Evolutionary conservation across 2,888 invertebrate species (phyloP).

Genomic region (Papilio elwesi): DNA sequence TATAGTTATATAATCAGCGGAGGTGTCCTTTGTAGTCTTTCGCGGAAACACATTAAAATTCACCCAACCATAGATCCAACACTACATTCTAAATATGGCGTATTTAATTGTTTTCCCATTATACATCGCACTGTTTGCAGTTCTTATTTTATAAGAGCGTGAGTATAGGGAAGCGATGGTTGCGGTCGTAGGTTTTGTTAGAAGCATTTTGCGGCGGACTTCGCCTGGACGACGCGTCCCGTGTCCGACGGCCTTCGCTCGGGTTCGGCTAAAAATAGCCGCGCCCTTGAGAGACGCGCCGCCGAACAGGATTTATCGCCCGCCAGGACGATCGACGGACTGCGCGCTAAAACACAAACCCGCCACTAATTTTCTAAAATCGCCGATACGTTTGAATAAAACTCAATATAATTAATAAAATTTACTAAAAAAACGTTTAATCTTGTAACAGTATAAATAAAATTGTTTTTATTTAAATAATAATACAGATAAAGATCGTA

Average conservation of each 20-base stretch:
- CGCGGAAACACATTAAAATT: constrained; percentile 69
- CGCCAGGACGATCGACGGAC: constrained; percentile 47
- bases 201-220: constrained; percentile 43
- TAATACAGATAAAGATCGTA: background rate
- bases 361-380: constrained; percentile 16
- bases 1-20: constrained; percentile 7
- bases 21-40: constrained; percentile 50
- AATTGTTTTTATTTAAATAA: background rate
- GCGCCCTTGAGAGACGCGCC: constrained; percentile 72
- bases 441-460: background rate
- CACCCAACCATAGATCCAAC: constrained; percentile 47
- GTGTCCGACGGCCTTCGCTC: constrained; percentile 67
- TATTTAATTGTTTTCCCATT: constrained; percentile 15
- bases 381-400: background rate
- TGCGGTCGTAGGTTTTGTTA: constrained; percentile 14
- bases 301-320: constrained; percentile 78
- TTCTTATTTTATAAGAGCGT: background rate
- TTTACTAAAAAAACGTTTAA: background rate
- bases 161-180: constrained; percentile 34
- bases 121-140: constrained; percentile 20
- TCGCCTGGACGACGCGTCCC: constrained; percentile 58
- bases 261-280: constrained; percentile 75
- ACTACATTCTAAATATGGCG: constrained; percentile 9
- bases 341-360: constrained; percentile 16
- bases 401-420: background rate